Percentiles rank a stretch among this genome's conserved stretches.
phyloP scores from a whole-genome alignment of 2,888 invertebrate genomes.

The Atethmia centrago region DNA sequence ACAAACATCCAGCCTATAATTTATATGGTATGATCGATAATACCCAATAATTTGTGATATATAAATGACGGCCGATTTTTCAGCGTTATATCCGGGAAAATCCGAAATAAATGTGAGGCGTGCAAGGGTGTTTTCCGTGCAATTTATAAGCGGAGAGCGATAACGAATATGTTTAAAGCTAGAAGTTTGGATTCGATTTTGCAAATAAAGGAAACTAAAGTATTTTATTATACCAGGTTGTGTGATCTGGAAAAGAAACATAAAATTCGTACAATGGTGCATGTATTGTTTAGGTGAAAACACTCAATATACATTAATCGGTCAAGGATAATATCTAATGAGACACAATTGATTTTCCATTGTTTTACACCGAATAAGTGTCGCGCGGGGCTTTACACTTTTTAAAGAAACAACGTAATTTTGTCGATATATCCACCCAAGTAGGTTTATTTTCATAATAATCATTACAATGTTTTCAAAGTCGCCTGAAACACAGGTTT shows the following conservation, averaged over 20 bases:
- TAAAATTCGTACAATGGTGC: no score
- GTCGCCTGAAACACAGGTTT: no score
- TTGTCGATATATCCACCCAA: not conserved
- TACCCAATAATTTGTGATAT: conserved; percentile 54
- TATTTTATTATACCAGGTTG: no score
- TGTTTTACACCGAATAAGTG: no score
- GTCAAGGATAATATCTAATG: no score
- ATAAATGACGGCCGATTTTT: conserved; percentile 65
- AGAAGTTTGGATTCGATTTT: not conserved
- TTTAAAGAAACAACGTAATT: not conserved
- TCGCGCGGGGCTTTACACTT: no score
- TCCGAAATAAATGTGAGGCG: conserved; percentile 68
- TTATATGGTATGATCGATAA: conserved; percentile 48
- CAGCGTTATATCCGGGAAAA: conserved; percentile 64
- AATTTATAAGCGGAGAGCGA: conserved; percentile 50
- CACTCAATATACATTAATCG: no score
- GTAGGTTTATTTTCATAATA: not conserved
- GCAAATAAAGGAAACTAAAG: not conserved
- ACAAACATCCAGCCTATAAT: conserved; percentile 22
- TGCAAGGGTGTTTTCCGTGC: conserved; percentile 25
- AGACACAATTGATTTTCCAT: no score
- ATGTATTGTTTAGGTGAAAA: no score
- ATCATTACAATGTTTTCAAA: no score
- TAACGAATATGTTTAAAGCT: not conserved
- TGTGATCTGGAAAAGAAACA: no score